Base-by-base conservation (phyloP, 2,113 vertebrate genomes). In the Hippocampus mohnikei region DNA sequence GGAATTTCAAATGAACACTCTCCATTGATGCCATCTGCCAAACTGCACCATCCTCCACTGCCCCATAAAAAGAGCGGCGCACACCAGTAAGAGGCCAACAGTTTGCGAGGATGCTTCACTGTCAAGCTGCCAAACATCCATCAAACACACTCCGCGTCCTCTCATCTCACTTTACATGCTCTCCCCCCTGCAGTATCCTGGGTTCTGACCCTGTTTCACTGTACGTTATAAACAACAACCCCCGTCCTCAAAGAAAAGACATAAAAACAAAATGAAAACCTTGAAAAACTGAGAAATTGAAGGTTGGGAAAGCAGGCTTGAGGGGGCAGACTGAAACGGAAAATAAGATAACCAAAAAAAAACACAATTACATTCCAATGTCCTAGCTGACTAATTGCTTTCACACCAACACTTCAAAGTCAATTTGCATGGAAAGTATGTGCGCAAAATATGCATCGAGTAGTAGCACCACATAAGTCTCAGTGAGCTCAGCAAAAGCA, bases 111-210 rank as follows among this genome's bases (percentile, higher is more conserved):
- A 84, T 21, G 12, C 69, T 81, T 69, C 71, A 64, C 77, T 80
- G 64, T 76, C 72, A 82, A 85, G 66, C 74, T 86, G 81, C 81
- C 78, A 88, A 74, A 50, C 74, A 80, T 80, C 67, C 79, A 86
- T 86, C 86, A 87, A 75, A 81, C 67, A 71, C 76, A 70, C 61
- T 71, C 58, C 33, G 68, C 70, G 66, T 81, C 71, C 69, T 76
- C 75, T 73, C 25, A 50, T 71, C 74, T 79, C 74, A 68, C 66
- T 79, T 83, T 74, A 73, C 75, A 77, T 74, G 68, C 61, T 72
- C 67, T 73, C 55, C 72, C 72, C 76, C 44, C 71, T 58, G 71
- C 65, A 75, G 71, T 59, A 73, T 79, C 72, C 65, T 71, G 44
- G 68, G 52, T 68, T 75, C 61, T 74, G 75, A 87, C 83, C 69